A percentile compares a stretch with the other conserved stretches of the same genome.
phyloP scores from a whole-genome alignment of 1,140 invertebrate genomes.

The Caenorhabditis inopinata region DNA sequence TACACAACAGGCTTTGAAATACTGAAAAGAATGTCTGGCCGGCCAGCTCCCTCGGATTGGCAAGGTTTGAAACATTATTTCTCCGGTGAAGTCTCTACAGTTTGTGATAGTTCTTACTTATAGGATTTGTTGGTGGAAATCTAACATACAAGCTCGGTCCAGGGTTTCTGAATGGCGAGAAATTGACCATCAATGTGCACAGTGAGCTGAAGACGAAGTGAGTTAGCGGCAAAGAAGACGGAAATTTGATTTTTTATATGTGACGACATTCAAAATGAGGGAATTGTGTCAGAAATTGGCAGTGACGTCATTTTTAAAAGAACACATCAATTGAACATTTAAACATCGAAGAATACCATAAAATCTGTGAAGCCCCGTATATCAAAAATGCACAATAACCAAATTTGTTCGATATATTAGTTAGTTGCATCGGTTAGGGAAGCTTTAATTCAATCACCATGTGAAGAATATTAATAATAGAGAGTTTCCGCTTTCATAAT shows the following conservation, averaged over 20 bases:
- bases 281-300: background rate
- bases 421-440: too few species aligned
- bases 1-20: slow-evolving; percentile 62
- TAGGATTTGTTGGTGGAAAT: slow-evolving; percentile 58
- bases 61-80: slow-evolving; percentile 50
- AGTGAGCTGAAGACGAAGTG: slow-evolving; percentile 51
- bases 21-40: slow-evolving; percentile 53
- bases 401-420: too few species aligned
- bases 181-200: slow-evolving; percentile 57
- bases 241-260: slow-evolving; percentile 10
- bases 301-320: slow-evolving; percentile 41
- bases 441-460: too few species aligned
- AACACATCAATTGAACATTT: too few species aligned
- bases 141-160: slow-evolving; percentile 62
- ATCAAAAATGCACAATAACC: too few species aligned
- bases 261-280: background rate
- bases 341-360: too few species aligned
- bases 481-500: too few species aligned
- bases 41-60: slow-evolving; percentile 57
- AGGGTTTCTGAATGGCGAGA: slow-evolving; percentile 43
- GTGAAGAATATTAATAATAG: too few species aligned
- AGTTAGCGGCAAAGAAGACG: background rate
- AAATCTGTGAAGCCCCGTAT: too few species aligned
- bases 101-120: background rate
- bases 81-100: background rate